Percentiles rank a stretch among this genome's conserved stretches.
Conservation (phyloP, 2,797 vertebrate species). For the Potorous gilbertii region DNA sequence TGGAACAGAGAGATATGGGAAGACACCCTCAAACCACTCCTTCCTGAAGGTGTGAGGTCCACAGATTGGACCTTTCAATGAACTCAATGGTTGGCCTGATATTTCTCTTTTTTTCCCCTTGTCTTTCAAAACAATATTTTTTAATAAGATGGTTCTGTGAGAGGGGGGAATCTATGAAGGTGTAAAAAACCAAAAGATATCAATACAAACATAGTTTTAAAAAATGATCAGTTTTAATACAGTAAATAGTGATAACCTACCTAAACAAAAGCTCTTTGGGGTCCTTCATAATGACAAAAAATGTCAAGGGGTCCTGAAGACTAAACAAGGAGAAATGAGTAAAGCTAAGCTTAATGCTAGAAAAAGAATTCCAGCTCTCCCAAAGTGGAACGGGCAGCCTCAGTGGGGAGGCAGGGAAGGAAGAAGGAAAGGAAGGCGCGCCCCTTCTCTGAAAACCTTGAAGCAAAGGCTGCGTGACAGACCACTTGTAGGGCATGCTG, state of each 20-base stretch:
- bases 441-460: background rate
- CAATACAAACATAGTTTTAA: background rate
- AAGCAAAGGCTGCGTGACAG: background rate
- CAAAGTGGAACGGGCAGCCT: background rate
- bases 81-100: background rate
- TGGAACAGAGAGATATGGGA: background rate
- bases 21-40: background rate
- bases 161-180: background rate
- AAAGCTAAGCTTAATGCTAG: background rate
- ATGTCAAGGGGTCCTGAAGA: background rate
- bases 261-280: background rate
- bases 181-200: background rate
- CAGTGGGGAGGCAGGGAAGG: background rate
- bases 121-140: background rate
- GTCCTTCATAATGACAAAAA: background rate
- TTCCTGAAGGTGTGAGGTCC: background rate
- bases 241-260: background rate
- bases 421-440: background rate
- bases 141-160: background rate
- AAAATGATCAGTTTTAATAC: background rate
- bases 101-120: background rate
- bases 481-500: background rate
- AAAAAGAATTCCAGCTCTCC: background rate
- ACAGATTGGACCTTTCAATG: background rate
- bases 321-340: background rate